Base-by-base conservation (phyloP, 2,797 vertebrate species). In the Nannoperca australis region DNA sequence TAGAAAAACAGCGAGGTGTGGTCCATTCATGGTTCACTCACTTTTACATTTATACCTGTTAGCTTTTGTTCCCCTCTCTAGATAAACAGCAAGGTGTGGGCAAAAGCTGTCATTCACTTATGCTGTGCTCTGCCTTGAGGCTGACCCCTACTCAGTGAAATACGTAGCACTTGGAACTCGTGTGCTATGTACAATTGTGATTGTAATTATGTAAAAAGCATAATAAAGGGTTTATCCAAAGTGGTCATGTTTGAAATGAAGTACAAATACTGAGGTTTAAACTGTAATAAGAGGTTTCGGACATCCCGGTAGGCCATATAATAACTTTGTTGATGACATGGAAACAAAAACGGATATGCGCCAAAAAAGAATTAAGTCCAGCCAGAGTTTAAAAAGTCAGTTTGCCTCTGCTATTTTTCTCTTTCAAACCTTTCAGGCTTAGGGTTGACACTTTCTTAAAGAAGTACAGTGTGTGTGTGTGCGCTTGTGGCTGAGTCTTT, bases 1-100 rank as follows among this genome's bases (percentile, higher is more conserved):
- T 63, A 71, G 54, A 87, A 78, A 85, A 78, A 81, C 67, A 82
- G n/a, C 0, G 58, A 79, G 81, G 85, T 68, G 90, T 79, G 90
- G 86, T 84, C 75, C 73, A 79, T 82, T 88, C 67, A 88, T 50
- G 76, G 74, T 70, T 80, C 78, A 76, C 32, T 89, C 64, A 51
- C 82, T 82, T 82, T 82, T 72, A 84, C 84, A 76, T 85, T 76
- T 71, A 63, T 80, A 86, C 68, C 62, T n/a, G 70, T 60, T 75
- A 4, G 62, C 86, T 59, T 88, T 80, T 83, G 85, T 89, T 85
- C 73, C 40, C 59, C 76, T 85, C 67, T 72, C 34, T 82, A 79
- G 68, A 78, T 85, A 79, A 82, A 90, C 55, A 84, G 54, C 20
- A 44, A 85, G 79, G 84, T 40, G 70, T 85, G 24, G 85, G 62